Conservation (phyloP, 2,113 vertebrate species). For the Merops nubicus region DNA sequence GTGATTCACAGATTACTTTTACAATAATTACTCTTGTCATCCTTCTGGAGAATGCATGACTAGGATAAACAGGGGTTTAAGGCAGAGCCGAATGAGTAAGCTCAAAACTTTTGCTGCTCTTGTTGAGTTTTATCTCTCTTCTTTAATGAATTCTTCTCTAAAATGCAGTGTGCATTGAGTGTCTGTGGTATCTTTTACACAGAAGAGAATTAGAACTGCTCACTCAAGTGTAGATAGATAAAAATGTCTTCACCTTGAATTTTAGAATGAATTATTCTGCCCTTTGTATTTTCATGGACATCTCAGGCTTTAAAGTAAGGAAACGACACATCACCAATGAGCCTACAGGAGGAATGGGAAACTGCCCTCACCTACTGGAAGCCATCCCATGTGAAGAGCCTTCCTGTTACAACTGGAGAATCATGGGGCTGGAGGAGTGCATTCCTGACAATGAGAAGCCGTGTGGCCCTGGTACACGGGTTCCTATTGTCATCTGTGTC, state of each 20-base stretch:
- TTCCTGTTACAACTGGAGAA: constrained; percentile 87
- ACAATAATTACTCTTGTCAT: not conserved
- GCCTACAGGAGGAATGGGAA: constrained; percentile 85
- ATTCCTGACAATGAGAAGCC: constrained; percentile 82
- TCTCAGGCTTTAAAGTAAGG: constrained; percentile 92
- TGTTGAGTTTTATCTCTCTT: not conserved
- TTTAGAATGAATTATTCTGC: not conserved
- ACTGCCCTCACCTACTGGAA: constrained; percentile 93
- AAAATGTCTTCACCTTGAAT: not conserved
- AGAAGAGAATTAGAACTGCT: not conserved
- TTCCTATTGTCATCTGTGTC: constrained; percentile 82
- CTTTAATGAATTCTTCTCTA: not conserved
- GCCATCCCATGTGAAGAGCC: constrained; percentile 95
- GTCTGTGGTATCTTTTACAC: not conserved
- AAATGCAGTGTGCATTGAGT: not conserved
- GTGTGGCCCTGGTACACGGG: constrained; percentile 87
- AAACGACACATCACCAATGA: constrained; percentile 85
- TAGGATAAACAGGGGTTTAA: not conserved
- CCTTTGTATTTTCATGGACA: not conserved
- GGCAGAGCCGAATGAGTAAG: not conserved
- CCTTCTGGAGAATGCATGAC: not conserved
- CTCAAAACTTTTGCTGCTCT: not conserved
- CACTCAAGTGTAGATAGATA: not conserved
- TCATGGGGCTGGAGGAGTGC: constrained; percentile 84
- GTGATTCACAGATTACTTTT: not conserved